phyloP scores from a whole-genome alignment of 2,797 vertebrate genomes.

The Coranthus polyacanthus region DNA sequence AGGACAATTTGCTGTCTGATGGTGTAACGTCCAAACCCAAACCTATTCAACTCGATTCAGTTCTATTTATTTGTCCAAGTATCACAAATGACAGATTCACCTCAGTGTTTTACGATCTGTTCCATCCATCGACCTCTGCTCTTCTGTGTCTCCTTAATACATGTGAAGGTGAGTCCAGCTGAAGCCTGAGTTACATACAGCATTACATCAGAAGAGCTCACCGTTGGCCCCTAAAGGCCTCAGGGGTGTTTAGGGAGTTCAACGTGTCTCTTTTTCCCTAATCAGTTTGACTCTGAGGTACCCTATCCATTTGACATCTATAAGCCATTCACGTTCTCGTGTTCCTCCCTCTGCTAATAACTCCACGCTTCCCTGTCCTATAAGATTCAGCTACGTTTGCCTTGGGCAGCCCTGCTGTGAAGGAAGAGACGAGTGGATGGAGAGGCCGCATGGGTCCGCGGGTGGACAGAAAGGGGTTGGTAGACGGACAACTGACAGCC shows the following conservation, averaged over 20 bases:
- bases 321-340: conserved; percentile 7
- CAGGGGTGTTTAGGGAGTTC: background rate
- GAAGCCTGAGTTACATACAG: background rate
- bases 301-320: conserved; percentile 38
- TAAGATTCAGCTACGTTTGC: background rate
- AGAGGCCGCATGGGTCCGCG: conserved; percentile 57
- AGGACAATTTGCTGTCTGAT: too few relatives aligned
- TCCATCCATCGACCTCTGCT: too few relatives aligned
- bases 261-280: conserved; percentile 20
- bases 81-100: too few relatives aligned
- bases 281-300: conserved; percentile 27
- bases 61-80: too few relatives aligned
- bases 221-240: background rate
- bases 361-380: conserved; percentile 22
- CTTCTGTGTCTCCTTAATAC: too few relatives aligned
- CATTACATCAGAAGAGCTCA: conserved; percentile 6
- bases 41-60: too few relatives aligned
- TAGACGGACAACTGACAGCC: conserved; percentile 71
- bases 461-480: conserved; percentile 48
- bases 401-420: background rate
- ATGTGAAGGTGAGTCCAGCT: conserved; percentile 3
- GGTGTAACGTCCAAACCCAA: too few relatives aligned
- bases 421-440: conserved; percentile 20
- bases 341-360: conserved; percentile 25
- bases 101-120: too few relatives aligned